Percentiles rank a stretch among this genome's conserved stretches.
These are phyloP conservation scores for Cactoblastis cactorum DNA, from an alignment of 2,888 invertebrate genomes.

Conservation along the genomic window DNA sequence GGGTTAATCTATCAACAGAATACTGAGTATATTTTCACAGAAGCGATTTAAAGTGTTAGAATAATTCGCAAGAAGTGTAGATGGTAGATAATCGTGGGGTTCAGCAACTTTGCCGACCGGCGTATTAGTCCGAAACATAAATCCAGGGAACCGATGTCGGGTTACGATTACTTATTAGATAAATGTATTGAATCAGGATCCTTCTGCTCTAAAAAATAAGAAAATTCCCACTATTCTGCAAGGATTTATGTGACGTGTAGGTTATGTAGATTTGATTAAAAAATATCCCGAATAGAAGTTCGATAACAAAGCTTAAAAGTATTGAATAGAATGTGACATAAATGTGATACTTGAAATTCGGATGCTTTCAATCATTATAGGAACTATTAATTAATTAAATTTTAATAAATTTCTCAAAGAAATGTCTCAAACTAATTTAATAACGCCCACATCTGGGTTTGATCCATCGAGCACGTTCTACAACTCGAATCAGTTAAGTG, in stretches of 20 bases:
- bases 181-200: conserved; percentile 1
- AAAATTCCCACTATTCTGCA: neutral
- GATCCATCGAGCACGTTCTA: neutral
- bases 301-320: too few species aligned
- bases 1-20: too few species aligned
- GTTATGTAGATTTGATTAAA: neutral
- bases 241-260: too few species aligned
- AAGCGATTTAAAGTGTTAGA: conserved; percentile 4
- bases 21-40: neutral
- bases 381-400: neutral
- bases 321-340: too few species aligned
- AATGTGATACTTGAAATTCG: too few species aligned
- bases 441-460: neutral
- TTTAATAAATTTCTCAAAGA: neutral
- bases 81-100: conserved; percentile 4
- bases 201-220: neutral
- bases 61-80: conserved; percentile 1
- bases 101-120: conserved; percentile 5
- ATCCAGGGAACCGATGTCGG: conserved; percentile 5
- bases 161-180: conserved; percentile 1
- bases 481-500: neutral
- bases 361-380: too few species aligned
- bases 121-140: conserved; percentile 4
- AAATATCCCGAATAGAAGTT: too few species aligned
- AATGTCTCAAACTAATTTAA: neutral